A percentile compares a stretch with the other conserved stretches of the same genome.
Conservation (phyloP, 2,113 vertebrate species). For the Columba livia region DNA sequence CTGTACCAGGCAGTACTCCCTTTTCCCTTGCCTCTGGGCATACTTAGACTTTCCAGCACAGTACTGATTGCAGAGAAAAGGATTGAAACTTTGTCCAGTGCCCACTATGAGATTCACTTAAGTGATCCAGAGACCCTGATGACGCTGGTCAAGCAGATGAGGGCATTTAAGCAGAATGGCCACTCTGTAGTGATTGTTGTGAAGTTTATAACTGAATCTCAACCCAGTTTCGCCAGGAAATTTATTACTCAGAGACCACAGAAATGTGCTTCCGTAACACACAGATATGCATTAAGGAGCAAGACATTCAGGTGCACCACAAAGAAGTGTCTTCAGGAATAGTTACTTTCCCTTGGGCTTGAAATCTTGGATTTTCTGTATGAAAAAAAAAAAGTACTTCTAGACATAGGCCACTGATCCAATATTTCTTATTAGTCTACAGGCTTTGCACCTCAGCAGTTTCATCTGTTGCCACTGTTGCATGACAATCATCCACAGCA, state of each 20-base stretch:
- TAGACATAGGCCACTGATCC: neutral
- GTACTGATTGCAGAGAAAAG: neutral
- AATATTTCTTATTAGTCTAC: neutral
- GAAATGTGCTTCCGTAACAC: neutral
- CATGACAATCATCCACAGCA: neutral
- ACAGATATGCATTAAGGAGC: neutral
- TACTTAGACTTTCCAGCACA: neutral
- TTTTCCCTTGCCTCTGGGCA: neutral
- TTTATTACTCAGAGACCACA: neutral
- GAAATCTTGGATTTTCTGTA: neutral
- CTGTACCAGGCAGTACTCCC: neutral
- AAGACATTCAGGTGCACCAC: neutral
- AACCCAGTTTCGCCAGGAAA: neutral
- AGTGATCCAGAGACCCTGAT: neutral
- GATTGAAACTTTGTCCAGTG: neutral
- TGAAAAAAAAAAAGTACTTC: neutral
- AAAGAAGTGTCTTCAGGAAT: neutral
- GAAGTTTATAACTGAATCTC: neutral
- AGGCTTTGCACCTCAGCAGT: neutral
- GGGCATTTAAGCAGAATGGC: neutral
- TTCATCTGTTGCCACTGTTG: neutral
- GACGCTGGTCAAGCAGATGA: neutral
- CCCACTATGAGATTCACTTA: neutral
- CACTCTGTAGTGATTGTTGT: rapidly evolving
- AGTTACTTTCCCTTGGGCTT: neutral